Conservation (phyloP, 2,797 vertebrate genomes). For the Halcyon leucocephala region DNA sequence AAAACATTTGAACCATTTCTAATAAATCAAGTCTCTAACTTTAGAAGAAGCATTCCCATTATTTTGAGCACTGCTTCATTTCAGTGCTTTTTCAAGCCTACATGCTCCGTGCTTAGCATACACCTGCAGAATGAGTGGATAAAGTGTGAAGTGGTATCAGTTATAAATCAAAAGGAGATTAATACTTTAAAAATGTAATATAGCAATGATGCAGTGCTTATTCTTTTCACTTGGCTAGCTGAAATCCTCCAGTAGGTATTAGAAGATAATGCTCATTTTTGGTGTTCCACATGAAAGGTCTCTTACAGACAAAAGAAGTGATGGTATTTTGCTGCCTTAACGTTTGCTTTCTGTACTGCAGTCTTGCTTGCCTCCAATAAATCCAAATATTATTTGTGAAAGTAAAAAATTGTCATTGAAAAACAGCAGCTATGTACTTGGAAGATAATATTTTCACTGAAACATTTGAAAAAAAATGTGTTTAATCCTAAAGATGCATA, state of each 20-base stretch:
- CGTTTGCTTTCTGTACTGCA: neutral
- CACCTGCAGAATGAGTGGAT: neutral
- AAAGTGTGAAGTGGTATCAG: constrained; percentile 29
- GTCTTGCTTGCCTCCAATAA: neutral
- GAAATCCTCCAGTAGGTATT: constrained; percentile 28
- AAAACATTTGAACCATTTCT: constrained; percentile 71
- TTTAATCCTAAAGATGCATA: neutral
- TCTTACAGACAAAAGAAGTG: constrained; percentile 14
- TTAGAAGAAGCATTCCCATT: constrained; percentile 38
- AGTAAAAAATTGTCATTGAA: neutral
- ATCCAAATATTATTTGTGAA: neutral
- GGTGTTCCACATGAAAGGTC: constrained; percentile 14
- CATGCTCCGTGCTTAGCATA: constrained; percentile 22
- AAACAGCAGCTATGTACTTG: neutral
- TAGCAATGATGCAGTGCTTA: constrained; percentile 35
- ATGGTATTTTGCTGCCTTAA: constrained; percentile 28
- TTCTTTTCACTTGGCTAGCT: constrained; percentile 33
- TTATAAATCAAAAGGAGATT: constrained; percentile 58
- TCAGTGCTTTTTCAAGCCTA: constrained; percentile 39
- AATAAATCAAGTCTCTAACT: constrained; percentile 58
- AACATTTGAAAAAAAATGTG: neutral
- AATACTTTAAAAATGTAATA: constrained; percentile 51
- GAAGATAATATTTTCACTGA: neutral
- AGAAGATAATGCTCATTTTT: constrained; percentile 48
- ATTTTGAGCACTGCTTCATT: constrained; percentile 57